These are phyloP conservation scores for Rhinolophus sinicus DNA, from an alignment of 2,113 vertebrate genomes.

Conservation along the genomic window DNA sequence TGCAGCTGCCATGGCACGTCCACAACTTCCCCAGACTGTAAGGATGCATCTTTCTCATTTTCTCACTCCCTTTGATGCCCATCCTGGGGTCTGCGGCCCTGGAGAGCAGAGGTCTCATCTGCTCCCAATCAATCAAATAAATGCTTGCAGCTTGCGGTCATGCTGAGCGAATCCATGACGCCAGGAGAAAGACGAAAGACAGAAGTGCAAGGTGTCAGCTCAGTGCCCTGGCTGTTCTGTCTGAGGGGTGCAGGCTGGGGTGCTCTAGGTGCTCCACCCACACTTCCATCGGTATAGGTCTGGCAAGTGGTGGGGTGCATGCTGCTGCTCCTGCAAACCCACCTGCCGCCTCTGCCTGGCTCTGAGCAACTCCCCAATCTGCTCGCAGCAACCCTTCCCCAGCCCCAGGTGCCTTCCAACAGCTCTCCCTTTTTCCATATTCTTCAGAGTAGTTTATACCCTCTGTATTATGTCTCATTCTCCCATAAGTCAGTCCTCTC, in stretches of 20 bases:
- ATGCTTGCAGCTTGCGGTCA: constrained; percentile 11
- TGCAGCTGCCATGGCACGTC: fast-evolving
- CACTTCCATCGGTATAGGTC: not conserved
- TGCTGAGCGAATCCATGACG: not conserved
- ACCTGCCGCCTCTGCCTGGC: not conserved
- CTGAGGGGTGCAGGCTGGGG: not conserved
- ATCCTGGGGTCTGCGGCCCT: not conserved
- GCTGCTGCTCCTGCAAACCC: not conserved
- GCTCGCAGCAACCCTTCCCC: not conserved
- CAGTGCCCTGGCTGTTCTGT: not conserved
- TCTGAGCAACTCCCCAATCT: not conserved
- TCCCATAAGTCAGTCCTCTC: not conserved
- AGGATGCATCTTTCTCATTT: not conserved
- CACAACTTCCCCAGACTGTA: not conserved
- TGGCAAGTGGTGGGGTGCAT: not conserved
- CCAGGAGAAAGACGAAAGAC: not conserved
- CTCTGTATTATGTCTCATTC: not conserved
- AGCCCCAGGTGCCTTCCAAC: not conserved
- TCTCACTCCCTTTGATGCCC: not conserved
- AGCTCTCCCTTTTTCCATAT: not conserved
- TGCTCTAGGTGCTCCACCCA: not conserved
- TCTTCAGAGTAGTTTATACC: not conserved
- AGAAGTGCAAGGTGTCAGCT: not conserved
- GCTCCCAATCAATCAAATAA: constrained; percentile 52
- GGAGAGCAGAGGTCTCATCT: constrained; percentile 11